Evolutionary conservation across 2,113 vertebrate species (phyloP).

Genomic region (Miniopterus natalensis): DNA sequence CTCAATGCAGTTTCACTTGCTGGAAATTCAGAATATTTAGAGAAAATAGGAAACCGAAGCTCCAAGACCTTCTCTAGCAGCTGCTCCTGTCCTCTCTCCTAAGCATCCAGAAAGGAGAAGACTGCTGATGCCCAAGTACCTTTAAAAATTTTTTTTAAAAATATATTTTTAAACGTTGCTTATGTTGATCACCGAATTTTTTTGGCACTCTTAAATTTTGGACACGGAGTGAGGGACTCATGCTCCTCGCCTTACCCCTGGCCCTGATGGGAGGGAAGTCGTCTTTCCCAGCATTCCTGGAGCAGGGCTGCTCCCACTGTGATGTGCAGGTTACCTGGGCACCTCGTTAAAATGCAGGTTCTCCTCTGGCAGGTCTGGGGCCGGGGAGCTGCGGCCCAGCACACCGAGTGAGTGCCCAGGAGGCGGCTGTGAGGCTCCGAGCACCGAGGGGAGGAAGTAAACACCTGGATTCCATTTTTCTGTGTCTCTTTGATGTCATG

Average conservation of each 20-base stretch:
- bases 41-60: background rate
- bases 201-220: background rate
- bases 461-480: conserved; percentile 16
- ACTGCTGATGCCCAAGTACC: background rate
- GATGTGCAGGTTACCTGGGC: background rate
- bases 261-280: background rate
- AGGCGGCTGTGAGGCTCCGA: no score
- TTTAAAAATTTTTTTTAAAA: background rate
- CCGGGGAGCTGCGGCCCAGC: background rate
- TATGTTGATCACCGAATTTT: background rate
- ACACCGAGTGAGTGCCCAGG: background rate
- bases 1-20: background rate
- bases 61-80: background rate
- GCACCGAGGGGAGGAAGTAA: background rate
- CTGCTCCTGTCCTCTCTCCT: background rate
- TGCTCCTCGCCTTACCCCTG: background rate
- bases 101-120: background rate
- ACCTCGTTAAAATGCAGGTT: background rate
- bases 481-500: conserved; percentile 47
- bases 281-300: background rate
- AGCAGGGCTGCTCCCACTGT: background rate
- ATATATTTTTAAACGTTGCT: background rate
- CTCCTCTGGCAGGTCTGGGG: background rate
- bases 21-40: background rate
- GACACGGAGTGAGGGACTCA: background rate